Conservation (phyloP, 2,888 invertebrate species). For the Mayetiola destructor region DNA sequence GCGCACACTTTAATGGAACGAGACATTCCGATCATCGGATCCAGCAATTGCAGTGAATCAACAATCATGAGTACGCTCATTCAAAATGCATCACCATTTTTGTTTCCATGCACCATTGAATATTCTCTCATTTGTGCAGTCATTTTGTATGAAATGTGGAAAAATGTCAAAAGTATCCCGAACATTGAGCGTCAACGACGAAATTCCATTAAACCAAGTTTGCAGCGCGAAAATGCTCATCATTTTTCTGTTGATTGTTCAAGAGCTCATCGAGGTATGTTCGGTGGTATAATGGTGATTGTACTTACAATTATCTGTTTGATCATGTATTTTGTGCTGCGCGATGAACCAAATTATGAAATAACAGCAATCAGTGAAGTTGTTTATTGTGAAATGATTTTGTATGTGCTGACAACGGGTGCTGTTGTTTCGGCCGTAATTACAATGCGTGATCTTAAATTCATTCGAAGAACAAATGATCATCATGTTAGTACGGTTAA, state of each 20-base stretch:
- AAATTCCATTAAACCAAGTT: slow-evolving; percentile 27
- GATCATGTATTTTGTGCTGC: slow-evolving; percentile 80
- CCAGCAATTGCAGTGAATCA: not conserved
- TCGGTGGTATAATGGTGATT: slow-evolving; percentile 57
- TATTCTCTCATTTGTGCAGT: slow-evolving; percentile 85
- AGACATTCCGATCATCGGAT: too few relatives aligned
- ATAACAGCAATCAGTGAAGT: slow-evolving; percentile 56
- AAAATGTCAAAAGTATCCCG: slow-evolving; percentile 51
- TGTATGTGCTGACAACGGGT: slow-evolving; percentile 52
- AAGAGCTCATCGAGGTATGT: slow-evolving; percentile 65
- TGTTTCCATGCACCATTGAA: slow-evolving; percentile 81
- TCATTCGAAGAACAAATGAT: slow-evolving; percentile 32
- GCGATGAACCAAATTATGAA: slow-evolving; percentile 45
- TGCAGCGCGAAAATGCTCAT: slow-evolving; percentile 34
- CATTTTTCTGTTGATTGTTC: slow-evolving; percentile 73
- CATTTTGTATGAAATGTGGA: slow-evolving; percentile 82
- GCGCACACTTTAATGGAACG: too few relatives aligned
- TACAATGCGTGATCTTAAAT: slow-evolving; percentile 53
- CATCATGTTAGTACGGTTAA: slow-evolving; percentile 28
- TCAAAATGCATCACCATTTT: slow-evolving; percentile 58
- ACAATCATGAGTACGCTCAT: slow-evolving; percentile 52
- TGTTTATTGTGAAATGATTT: slow-evolving; percentile 57
- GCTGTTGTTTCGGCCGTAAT: slow-evolving; percentile 46
- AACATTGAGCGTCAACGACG: slow-evolving; percentile 37
- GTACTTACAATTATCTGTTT: slow-evolving; percentile 73